Evolutionary conservation across 2,797 vertebrate species (phyloP).

Genomic region (Cynodonichthys magdalenae): DNA sequence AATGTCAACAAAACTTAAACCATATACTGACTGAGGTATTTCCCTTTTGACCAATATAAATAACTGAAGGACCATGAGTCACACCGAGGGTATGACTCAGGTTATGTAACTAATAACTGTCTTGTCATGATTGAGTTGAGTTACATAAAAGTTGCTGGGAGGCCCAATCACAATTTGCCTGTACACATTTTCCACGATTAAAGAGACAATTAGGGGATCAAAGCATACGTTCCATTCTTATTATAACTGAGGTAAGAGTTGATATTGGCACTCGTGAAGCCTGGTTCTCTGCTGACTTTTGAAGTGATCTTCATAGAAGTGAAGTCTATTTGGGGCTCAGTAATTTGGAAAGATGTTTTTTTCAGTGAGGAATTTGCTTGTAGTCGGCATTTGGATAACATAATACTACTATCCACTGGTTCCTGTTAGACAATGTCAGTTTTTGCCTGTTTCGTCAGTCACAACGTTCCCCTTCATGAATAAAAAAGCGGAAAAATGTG

Average conservation of each 20-base stretch:
- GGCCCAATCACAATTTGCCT: constrained; percentile 50
- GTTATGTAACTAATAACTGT: constrained; percentile 57
- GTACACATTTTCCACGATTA: constrained; percentile 63
- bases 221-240: constrained; percentile 59
- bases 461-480: constrained; percentile 1
- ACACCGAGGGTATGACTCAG: neutral
- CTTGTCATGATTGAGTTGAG: constrained; percentile 50
- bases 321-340: constrained; percentile 30
- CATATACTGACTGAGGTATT: neutral
- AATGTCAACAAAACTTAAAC: neutral
- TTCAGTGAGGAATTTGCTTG: constrained; percentile 14
- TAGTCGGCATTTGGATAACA: constrained; percentile 29
- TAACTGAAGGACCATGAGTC: neutral
- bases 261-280: constrained; percentile 66
- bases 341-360: constrained; percentile 14
- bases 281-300: constrained; percentile 36
- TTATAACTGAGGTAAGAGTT: constrained; percentile 59
- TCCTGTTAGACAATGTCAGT: constrained; percentile 31
- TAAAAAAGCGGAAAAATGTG: neutral
- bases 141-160: constrained; percentile 40
- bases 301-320: constrained; percentile 41
- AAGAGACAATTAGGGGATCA: constrained; percentile 71
- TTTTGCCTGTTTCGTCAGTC: constrained; percentile 29
- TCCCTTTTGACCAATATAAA: neutral
- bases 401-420: constrained; percentile 25